Percentiles rank a stretch among this genome's conserved stretches.
Evolutionary conservation across 2,113 vertebrate species (phyloP).

Genomic region (Cathartes aura): DNA sequence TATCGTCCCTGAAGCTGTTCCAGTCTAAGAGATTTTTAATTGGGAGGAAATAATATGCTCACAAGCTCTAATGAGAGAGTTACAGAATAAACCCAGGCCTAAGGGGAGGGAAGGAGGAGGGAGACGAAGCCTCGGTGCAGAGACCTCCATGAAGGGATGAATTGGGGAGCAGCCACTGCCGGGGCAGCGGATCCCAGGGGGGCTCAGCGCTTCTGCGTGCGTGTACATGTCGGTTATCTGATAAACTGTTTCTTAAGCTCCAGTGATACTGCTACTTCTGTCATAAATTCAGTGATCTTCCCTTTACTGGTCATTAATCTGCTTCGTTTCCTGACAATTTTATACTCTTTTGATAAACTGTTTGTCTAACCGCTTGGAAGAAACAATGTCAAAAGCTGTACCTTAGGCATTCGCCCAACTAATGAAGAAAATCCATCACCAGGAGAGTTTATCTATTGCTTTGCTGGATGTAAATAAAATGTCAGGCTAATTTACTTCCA

Average conservation of each 20-base stretch:
- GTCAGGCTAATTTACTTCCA: conserved; percentile 61
- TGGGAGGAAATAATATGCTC: neutral
- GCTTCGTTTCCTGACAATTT: conserved; percentile 46
- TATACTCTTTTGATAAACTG: conserved; percentile 55
- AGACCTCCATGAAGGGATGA: neutral
- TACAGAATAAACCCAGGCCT: neutral
- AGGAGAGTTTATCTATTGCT: conserved; percentile 45
- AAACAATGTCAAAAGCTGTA: conserved; percentile 36
- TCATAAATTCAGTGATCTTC: conserved; percentile 41
- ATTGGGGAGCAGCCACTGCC: neutral
- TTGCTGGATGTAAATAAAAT: conserved; percentile 59
- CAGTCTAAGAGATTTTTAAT: neutral
- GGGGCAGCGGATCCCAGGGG: accelerated
- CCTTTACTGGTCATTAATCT: conserved; percentile 55
- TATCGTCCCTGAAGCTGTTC: neutral
- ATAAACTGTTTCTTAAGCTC: neutral
- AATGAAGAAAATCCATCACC: conserved; percentile 71
- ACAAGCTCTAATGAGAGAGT: neutral
- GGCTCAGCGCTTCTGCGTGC: neutral
- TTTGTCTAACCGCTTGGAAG: conserved; percentile 43
- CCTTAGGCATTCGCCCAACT: neutral
- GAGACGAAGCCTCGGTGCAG: neutral
- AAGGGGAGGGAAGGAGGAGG: neutral
- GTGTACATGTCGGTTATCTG: neutral
- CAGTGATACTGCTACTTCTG: neutral